Evolutionary conservation across 2,888 invertebrate species (phyloP), one percentile per base, ranked within the genome.

Genomic region (Oxytorus armatus): DNA sequence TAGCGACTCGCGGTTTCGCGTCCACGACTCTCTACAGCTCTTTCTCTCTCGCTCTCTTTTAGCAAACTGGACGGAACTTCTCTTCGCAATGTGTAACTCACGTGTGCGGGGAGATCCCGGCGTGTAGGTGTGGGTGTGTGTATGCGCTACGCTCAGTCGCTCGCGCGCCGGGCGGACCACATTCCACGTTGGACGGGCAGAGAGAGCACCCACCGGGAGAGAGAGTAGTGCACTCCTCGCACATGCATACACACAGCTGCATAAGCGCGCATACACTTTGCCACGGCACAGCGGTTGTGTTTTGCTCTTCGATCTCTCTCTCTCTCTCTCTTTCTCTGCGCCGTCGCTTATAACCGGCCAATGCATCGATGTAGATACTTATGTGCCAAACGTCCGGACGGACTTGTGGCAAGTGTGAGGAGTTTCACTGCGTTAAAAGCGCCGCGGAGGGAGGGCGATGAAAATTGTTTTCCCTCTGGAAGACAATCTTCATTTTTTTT

Each of bases 121-220:
- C 23, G 74, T 69, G 77, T 81, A 77, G 83, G 75, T 77, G 74
- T 69, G 82, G 77, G 74, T 80, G 77, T 84, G 77, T 81, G 78
- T 72, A 75, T 66, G 70, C 25, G 53, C 55, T 55, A 72, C 72
- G 72, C 61, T 72, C 79, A 53, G 76, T 72, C 74, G 79, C 70
- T 82, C 79, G 81, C 84, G 85, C 79, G 83, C 86, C 86, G 84
- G 86, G 87, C 89, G 87, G 90, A 89, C 90, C 90, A 89, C 91
- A 91, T 91, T 91, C 91, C 91, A 88, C 86, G 87, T 89, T 87
- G 86, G 87, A 89, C 87, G 85, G n/a, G n/a, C n/a, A n/a, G n/a
- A n/a, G n/a, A n/a, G n/a, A n/a, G n/a, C 87, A 85, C 86, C 86
- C 84, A 39, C 57, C 29, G 57, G 29, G 29, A n/a, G n/a, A n/a